A percentile compares a stretch with the other conserved stretches of the same genome.
Conservation (phyloP, 2,113 vertebrate genomes). For the Carettochelys insculpta region DNA sequence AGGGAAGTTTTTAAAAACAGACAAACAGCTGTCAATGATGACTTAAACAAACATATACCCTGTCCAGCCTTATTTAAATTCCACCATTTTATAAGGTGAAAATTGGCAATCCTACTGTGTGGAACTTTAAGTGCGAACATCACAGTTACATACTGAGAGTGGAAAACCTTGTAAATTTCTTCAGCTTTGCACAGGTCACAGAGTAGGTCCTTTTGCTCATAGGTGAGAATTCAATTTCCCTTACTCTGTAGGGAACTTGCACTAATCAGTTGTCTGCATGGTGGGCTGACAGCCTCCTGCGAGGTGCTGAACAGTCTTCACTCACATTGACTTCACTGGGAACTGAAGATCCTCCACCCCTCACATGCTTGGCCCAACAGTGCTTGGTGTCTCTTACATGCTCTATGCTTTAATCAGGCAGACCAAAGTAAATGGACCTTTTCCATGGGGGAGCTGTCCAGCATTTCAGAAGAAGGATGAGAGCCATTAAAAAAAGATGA, state of each 20-base stretch:
- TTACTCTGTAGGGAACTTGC: background rate
- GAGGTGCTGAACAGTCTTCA: background rate
- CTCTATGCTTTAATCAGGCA: background rate
- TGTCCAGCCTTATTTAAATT: too few relatives aligned
- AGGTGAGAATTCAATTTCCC: background rate
- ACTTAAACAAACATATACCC: too few relatives aligned
- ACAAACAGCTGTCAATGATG: too few relatives aligned
- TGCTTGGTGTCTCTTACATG: background rate
- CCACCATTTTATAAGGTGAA: too few relatives aligned
- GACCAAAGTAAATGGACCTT: background rate
- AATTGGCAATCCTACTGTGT: too few relatives aligned
- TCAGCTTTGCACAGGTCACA: too few relatives aligned
- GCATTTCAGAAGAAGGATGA: background rate
- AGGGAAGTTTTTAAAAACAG: too few relatives aligned
- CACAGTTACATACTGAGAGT: too few relatives aligned
- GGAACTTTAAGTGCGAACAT: too few relatives aligned
- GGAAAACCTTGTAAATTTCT: too few relatives aligned
- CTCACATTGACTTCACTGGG: background rate
- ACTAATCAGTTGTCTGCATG: background rate
- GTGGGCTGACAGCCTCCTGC: background rate
- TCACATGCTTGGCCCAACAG: background rate
- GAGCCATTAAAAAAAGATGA: background rate
- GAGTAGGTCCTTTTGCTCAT: background rate
- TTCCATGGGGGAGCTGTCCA: background rate
- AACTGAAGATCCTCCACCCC: background rate